Evolutionary conservation across 2,888 invertebrate species (phyloP).

Genomic region (Emmelina monodactyla): DNA sequence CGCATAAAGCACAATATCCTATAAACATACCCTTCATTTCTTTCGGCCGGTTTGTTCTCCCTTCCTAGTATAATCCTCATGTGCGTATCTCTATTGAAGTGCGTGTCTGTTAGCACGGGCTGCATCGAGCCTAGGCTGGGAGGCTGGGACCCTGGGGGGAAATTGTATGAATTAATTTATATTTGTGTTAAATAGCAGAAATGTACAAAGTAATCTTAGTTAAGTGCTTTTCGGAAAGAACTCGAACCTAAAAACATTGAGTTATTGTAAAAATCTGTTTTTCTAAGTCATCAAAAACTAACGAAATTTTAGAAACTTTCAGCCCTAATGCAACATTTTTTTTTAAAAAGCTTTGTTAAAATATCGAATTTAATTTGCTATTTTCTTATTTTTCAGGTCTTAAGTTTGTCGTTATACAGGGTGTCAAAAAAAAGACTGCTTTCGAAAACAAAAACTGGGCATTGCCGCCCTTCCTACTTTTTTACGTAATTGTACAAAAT

Average conservation of each 20-base stretch:
- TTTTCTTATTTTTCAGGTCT: no score
- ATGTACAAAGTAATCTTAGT: neutral
- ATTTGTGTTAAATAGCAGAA: neutral
- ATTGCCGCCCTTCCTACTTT: no score
- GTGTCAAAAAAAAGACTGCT: no score
- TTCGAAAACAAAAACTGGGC: no score
- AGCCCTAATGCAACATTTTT: no score
- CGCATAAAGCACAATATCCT: no score
- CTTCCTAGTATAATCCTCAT: conserved; percentile 88
- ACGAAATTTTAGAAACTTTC: neutral
- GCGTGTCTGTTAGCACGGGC: conserved; percentile 72
- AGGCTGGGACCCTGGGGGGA: conserved; percentile 39
- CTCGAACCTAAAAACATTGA: neutral
- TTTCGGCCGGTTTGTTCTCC: conserved; percentile 37
- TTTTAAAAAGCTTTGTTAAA: no score
- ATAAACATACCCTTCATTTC: conserved; percentile 45
- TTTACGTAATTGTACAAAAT: no score
- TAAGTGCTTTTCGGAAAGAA: neutral
- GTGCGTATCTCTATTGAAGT: conserved; percentile 89
- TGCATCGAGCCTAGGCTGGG: conserved; percentile 36
- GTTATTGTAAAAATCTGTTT: no score
- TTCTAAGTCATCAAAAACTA: no score
- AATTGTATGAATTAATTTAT: neutral
- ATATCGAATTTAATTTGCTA: no score
- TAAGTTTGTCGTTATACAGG: no score